Percentiles rank a stretch among this genome's conserved stretches.
These are phyloP conservation scores for Gallinago undulata DNA, from an alignment of 2,113 vertebrate genomes.

Conservation along the genomic window DNA sequence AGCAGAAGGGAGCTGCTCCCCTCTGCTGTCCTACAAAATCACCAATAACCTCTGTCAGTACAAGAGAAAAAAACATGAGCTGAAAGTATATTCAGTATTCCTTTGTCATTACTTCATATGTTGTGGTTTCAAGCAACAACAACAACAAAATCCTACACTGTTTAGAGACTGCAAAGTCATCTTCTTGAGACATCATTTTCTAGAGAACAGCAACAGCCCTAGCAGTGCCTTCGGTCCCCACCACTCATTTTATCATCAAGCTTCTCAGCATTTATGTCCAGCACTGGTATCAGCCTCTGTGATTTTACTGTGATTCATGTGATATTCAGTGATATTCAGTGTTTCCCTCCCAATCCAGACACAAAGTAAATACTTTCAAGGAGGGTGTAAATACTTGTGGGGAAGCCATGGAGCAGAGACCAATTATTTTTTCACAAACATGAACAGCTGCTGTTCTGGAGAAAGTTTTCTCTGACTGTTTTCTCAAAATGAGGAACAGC, in stretches of 20 bases:
- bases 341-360: background rate
- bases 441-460: background rate
- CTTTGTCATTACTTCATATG: background rate
- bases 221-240: background rate
- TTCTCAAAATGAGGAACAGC: background rate
- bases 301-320: background rate
- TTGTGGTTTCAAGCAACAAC: background rate
- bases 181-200: background rate
- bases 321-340: background rate
- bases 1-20: background rate
- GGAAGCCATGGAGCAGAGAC: background rate
- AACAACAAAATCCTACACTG: background rate
- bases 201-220: background rate
- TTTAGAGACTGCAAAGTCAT: background rate
- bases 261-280: background rate
- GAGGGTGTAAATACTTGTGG: background rate
- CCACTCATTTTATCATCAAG: rapidly evolving
- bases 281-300: background rate
- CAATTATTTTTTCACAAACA: background rate
- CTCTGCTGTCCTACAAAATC: background rate
- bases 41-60: background rate
- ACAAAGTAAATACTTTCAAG: background rate
- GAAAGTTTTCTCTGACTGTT: background rate
- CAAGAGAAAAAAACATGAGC: background rate
- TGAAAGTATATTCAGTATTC: background rate